Evolutionary conservation across 2,888 invertebrate species (phyloP).

Genomic region (Heteromurus nitidus): DNA sequence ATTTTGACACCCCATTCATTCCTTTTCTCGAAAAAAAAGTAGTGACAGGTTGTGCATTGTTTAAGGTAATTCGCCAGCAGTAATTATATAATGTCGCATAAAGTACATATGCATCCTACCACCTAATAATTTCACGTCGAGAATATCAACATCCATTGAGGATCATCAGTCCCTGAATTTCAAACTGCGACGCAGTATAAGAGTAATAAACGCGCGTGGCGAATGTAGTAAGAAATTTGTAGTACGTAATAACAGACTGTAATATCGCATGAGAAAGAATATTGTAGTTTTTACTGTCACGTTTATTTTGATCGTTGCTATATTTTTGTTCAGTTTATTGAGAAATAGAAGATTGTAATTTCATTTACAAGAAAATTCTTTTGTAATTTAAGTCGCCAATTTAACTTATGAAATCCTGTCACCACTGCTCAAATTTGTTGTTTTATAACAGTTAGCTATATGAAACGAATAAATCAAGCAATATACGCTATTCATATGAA

Average conservation of each 20-base stretch:
- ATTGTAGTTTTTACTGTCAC: slow-evolving; percentile 37
- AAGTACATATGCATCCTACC: background rate
- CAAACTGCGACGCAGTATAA: background rate
- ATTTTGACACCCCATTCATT: too few species aligned
- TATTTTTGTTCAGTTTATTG: slow-evolving; percentile 28
- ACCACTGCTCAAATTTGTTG: slow-evolving; percentile 3
- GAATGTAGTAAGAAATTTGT: slow-evolving; percentile 54
- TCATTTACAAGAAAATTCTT: background rate
- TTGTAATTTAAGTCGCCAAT: background rate
- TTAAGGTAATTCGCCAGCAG: too few species aligned
- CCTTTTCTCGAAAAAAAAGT: too few species aligned
- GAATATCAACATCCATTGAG: background rate
- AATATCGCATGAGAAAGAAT: slow-evolving; percentile 26
- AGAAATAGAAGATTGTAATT: background rate
- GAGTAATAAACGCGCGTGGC: too few species aligned
- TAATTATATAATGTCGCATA: too few species aligned
- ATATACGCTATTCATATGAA: background rate
- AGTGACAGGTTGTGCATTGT: too few species aligned
- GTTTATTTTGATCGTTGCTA: slow-evolving; percentile 32
- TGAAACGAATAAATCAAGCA: background rate
- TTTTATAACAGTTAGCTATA: too few species aligned
- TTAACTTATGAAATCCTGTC: background rate
- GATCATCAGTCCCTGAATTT: background rate
- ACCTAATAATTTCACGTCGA: background rate
- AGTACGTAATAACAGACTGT: slow-evolving; percentile 47